A percentile compares a stretch with the other conserved stretches of the same genome.
phyloP scores from a whole-genome alignment of 2,113 vertebrate genomes.

The Phylloscopus whistleri region DNA sequence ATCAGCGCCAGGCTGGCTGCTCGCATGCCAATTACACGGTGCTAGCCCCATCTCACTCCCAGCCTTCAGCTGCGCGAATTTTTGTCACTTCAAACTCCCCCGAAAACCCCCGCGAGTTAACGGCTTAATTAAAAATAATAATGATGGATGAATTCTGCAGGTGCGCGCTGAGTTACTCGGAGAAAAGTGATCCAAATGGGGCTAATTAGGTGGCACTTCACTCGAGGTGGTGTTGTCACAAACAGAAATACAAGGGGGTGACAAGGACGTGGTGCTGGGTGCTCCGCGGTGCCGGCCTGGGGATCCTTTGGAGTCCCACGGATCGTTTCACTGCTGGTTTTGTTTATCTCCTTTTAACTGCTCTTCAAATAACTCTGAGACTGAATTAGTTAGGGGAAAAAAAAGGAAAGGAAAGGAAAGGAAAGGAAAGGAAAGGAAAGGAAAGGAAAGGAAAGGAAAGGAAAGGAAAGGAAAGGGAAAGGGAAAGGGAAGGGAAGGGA shows the following conservation, averaged over 20 bases:
- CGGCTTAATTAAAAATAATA: slow-evolving; percentile 49
- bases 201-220: slow-evolving; percentile 22
- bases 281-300: neutral
- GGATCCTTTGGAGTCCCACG: neutral
- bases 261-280: rapidly evolving
- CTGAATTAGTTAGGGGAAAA: neutral
- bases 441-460: too few relatives aligned
- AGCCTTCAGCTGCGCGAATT: neutral
- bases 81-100: slow-evolving; percentile 11
- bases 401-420: neutral
- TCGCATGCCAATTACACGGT: neutral
- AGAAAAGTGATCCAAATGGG: neutral
- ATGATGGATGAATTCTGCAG: slow-evolving; percentile 22
- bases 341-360: neutral
- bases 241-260: neutral
- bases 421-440: too few relatives aligned
- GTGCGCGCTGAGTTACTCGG: slow-evolving; percentile 18
- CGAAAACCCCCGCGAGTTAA: slow-evolving; percentile 27
- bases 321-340: neutral
- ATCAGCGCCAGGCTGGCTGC: neutral
- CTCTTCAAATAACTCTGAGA: neutral
- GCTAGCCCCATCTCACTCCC: neutral
- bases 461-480: too few relatives aligned
- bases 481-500: too few relatives aligned
- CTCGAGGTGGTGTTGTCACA: neutral